A percentile compares a stretch with the other conserved stretches of the same genome.
These are phyloP conservation scores for Aegithalos caudatus DNA, from an alignment of 2,113 vertebrate genomes.

Conservation along the genomic window DNA sequence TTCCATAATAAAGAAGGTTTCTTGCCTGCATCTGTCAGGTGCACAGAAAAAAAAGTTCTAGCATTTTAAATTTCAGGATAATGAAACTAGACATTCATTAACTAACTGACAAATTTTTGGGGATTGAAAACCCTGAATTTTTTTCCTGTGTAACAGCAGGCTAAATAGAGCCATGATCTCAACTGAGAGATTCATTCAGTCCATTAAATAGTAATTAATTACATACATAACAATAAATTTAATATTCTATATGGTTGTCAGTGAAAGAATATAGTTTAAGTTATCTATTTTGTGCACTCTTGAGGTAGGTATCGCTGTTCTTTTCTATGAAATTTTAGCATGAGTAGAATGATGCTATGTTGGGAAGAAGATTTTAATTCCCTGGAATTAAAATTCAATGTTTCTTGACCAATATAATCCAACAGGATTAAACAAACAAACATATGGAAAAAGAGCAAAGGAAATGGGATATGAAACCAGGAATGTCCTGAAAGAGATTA, in stretches of 20 bases:
- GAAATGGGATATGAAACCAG: background rate
- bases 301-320: background rate
- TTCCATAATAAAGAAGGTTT: background rate
- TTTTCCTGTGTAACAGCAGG: background rate
- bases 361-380: too few species aligned
- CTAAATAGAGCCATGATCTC: background rate
- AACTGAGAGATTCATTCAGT: background rate
- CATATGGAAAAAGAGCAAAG: background rate
- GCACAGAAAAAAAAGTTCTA: background rate
- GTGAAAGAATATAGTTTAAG: background rate
- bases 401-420: background rate
- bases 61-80: background rate
- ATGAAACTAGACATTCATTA: background rate
- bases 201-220: background rate
- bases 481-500: background rate
- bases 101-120: background rate
- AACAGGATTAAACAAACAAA: background rate
- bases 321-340: background rate
- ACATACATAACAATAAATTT: background rate
- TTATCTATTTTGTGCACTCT: background rate
- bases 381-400: background rate
- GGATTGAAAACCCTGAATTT: background rate
- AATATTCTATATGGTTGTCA: background rate
- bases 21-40: background rate
- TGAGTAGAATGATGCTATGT: background rate